Evolutionary conservation across 1,140 invertebrate genomes (phyloP).

Genomic region (Eumeta japonica): DNA sequence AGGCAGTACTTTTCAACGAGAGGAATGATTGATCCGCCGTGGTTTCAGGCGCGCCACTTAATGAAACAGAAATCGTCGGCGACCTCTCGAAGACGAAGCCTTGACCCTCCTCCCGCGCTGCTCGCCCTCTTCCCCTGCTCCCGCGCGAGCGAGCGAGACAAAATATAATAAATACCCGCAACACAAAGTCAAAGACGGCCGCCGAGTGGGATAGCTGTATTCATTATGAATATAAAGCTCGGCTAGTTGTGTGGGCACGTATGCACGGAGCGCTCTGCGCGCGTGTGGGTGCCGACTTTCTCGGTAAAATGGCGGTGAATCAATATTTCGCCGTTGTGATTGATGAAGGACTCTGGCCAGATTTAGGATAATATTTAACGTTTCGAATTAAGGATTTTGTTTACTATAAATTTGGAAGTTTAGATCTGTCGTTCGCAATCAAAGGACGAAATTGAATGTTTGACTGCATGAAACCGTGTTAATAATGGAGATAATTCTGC

Average conservation of each 20-base stretch:
- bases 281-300: slow-evolving; percentile 38
- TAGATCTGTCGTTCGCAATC: too few relatives aligned
- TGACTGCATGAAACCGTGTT: too few relatives aligned
- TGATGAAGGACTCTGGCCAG: slow-evolving; percentile 39
- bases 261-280: slow-evolving; percentile 16
- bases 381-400: too few relatives aligned
- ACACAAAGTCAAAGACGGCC: slow-evolving; percentile 56
- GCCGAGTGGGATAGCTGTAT: slow-evolving; percentile 54
- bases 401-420: too few relatives aligned
- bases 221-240: slow-evolving; percentile 57
- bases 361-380: slow-evolving; percentile 21
- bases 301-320: slow-evolving; percentile 36
- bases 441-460: too few relatives aligned
- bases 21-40: slow-evolving; percentile 49
- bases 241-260: slow-evolving; percentile 47
- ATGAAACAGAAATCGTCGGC: slow-evolving; percentile 57
- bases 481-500: too few relatives aligned
- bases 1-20: too few relatives aligned
- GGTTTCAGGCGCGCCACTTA: slow-evolving; percentile 48
- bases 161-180: slow-evolving; percentile 56
- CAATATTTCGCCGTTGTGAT: slow-evolving; percentile 54
- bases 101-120: slow-evolving; percentile 37
- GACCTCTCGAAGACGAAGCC: slow-evolving; percentile 52
- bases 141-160: slow-evolving; percentile 42
- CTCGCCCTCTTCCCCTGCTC: slow-evolving; percentile 29